These are phyloP conservation scores for Synergus umbraculus DNA, from an alignment of 2,888 invertebrate genomes.

Conservation along the genomic window DNA sequence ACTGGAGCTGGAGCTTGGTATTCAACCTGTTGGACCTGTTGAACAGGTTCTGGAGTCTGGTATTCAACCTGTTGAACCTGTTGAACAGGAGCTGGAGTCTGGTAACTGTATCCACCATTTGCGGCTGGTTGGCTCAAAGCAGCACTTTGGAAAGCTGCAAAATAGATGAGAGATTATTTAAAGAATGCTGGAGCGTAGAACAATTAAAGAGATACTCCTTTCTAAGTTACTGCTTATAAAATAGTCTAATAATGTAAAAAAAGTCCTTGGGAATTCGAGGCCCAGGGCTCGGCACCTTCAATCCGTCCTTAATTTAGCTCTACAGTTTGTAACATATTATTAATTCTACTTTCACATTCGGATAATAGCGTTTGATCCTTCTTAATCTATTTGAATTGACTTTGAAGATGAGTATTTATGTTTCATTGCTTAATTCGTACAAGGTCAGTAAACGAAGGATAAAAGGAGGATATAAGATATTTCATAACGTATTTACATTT, in stretches of 20 bases:
- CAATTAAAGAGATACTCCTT: no score
- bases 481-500: background rate
- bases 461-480: background rate
- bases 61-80: background rate
- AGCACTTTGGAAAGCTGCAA: background rate
- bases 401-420: background rate
- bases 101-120: background rate
- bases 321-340: background rate
- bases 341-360: no score
- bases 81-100: slow-evolving; percentile 34
- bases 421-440: background rate
- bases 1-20: slow-evolving; percentile 26
- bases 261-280: no score
- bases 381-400: background rate
- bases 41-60: background rate
- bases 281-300: no score
- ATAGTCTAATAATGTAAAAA: no score
- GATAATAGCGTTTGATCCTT: background rate
- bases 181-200: background rate
- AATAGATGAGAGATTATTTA: background rate
- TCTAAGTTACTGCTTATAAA: no score
- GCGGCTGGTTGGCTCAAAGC: background rate
- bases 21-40: background rate
- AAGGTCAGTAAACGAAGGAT: background rate
- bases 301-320: background rate